phyloP scores from a whole-genome alignment of 2,113 vertebrate species.

The Columba livia region DNA sequence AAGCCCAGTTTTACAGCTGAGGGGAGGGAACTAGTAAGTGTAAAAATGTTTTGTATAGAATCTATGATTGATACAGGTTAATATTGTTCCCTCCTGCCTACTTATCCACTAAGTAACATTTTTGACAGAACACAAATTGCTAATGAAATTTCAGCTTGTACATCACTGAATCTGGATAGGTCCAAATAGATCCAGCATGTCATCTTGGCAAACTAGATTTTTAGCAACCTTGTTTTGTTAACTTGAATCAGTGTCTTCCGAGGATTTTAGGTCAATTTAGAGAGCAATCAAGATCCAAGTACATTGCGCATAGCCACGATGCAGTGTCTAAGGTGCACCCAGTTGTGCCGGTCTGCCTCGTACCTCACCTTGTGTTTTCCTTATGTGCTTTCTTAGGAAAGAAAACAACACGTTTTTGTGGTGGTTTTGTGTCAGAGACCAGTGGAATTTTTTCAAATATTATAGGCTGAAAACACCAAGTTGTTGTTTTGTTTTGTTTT shows the following conservation, averaged over 20 bases:
- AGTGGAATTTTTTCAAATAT: background rate
- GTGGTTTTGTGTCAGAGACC: conserved; percentile 6
- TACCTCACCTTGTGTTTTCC: background rate
- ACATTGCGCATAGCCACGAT: background rate
- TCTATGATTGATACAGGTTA: background rate
- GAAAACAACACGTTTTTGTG: background rate
- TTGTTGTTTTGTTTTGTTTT: background rate
- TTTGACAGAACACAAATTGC: background rate
- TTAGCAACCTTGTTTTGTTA: background rate
- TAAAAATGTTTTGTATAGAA: background rate
- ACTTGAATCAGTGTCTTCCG: background rate
- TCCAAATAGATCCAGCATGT: background rate
- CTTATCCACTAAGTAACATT: background rate
- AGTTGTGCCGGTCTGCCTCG: background rate
- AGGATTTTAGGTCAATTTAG: background rate
- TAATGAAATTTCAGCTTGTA: background rate
- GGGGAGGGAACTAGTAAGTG: background rate
- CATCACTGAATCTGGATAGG: background rate
- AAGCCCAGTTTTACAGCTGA: background rate
- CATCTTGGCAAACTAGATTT: background rate
- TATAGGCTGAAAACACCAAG: background rate
- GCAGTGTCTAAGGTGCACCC: background rate
- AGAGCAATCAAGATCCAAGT: background rate
- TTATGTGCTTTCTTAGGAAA: background rate
- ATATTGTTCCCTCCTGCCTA: background rate